These are phyloP conservation scores for Himalopsyche phryganea DNA, from an alignment of 1,140 invertebrate species.

Conservation along the genomic window DNA sequence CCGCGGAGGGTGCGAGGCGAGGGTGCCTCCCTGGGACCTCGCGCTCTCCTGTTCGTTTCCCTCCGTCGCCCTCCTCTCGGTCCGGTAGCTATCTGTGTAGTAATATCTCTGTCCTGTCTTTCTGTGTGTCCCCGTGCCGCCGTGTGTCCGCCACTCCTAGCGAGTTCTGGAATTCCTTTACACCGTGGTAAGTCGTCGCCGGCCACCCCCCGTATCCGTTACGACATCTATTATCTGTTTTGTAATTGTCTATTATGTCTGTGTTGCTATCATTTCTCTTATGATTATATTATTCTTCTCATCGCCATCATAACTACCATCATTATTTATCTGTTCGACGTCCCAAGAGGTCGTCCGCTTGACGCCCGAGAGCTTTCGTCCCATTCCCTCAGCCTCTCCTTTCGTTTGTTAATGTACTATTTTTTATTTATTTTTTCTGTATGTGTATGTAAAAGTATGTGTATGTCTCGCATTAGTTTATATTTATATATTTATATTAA, in stretches of 20 bases:
- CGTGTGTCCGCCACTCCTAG: slow-evolving; percentile 72
- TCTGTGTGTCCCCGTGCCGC: slow-evolving; percentile 56
- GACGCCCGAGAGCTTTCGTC: slow-evolving; percentile 10
- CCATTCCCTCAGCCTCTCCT: slow-evolving; percentile 27
- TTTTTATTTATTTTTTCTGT: slow-evolving; percentile 48
- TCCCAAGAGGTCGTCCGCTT: slow-evolving; percentile 25
- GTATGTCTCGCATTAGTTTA: slow-evolving; percentile 57
- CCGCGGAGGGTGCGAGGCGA: slow-evolving; percentile 35
- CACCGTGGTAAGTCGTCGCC: slow-evolving; percentile 89
- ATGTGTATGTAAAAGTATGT: slow-evolving; percentile 57
- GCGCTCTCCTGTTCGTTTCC: too few species aligned
- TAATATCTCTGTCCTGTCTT: slow-evolving; percentile 55
- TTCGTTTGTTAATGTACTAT: slow-evolving; percentile 29
- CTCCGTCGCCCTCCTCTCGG: neutral
- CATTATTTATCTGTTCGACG: slow-evolving; percentile 17
- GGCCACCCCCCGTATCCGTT: slow-evolving; percentile 56
- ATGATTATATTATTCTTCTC: slow-evolving; percentile 23
- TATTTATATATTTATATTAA: slow-evolving; percentile 32
- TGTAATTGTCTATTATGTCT: slow-evolving; percentile 53
- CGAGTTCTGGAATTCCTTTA: slow-evolving; percentile 96
- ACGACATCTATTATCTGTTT: slow-evolving; percentile 45
- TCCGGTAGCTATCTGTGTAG: slow-evolving; percentile 61
- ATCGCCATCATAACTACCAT: neutral
- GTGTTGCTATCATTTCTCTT: slow-evolving; percentile 39
- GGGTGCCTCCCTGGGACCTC: neutral